phyloP scores from a whole-genome alignment of 2,113 vertebrate genomes.

The Gnathonemus longibarbis region DNA sequence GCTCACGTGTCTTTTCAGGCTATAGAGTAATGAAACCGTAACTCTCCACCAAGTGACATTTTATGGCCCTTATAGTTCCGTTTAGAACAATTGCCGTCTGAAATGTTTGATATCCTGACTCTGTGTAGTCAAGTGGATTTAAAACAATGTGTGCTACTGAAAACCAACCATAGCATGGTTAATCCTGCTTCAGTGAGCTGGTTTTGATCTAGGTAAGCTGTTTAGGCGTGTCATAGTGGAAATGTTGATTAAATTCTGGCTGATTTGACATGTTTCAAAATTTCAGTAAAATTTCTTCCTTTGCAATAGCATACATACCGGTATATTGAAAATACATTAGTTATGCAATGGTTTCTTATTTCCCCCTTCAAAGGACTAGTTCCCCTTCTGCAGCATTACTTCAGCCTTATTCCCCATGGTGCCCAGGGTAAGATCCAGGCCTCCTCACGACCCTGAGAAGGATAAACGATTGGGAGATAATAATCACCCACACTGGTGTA shows the following conservation, averaged over 20 bases:
- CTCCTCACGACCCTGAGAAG: background rate
- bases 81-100: background rate
- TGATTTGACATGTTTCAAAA: background rate
- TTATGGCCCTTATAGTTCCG: background rate
- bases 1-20: background rate
- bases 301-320: background rate
- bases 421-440: background rate
- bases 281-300: background rate
- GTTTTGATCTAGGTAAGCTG: background rate
- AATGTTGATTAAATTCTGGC: background rate
- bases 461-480: background rate
- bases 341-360: background rate
- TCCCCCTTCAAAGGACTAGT: background rate
- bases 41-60: conserved; percentile 2
- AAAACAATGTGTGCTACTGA: background rate
- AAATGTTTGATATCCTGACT: background rate
- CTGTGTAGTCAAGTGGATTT: background rate
- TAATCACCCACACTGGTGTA: background rate
- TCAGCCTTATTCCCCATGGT: background rate
- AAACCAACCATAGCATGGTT: background rate
- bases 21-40: background rate
- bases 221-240: background rate
- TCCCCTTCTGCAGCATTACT: background rate
- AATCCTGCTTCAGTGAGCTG: background rate
- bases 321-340: background rate